phyloP scores from a whole-genome alignment of 2,113 vertebrate species.

The Pangasianodon gigas region DNA sequence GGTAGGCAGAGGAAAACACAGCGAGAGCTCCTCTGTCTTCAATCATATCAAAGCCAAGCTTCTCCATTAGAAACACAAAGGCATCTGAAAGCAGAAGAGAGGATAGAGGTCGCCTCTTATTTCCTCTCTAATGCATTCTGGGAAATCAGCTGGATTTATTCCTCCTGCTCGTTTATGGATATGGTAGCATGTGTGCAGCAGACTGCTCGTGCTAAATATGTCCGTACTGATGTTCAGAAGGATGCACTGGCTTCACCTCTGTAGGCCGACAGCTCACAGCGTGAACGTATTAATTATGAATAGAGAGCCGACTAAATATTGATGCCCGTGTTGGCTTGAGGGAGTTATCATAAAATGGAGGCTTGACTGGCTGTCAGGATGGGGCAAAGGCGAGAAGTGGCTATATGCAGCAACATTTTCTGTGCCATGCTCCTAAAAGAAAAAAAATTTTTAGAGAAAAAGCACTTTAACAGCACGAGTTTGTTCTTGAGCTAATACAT shows the following conservation, averaged over 20 bases:
- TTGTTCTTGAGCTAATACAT: neutral
- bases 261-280: slow-evolving; percentile 47
- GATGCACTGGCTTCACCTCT: slow-evolving; percentile 41
- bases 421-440: neutral
- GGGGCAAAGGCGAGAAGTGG: slow-evolving; percentile 31
- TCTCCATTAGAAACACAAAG: slow-evolving; percentile 60
- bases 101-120: slow-evolving; percentile 56
- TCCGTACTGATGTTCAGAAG: slow-evolving; percentile 40
- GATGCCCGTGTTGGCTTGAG: slow-evolving; percentile 46
- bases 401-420: slow-evolving; percentile 28
- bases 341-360: slow-evolving; percentile 43
- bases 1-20: slow-evolving; percentile 48
- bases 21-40: slow-evolving; percentile 59
- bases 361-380: slow-evolving; percentile 42
- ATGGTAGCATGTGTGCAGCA: slow-evolving; percentile 27
- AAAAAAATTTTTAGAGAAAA: neutral
- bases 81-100: slow-evolving; percentile 56
- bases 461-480: neutral
- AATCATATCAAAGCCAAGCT: slow-evolving; percentile 61
- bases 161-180: slow-evolving; percentile 39
- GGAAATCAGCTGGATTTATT: slow-evolving; percentile 56
- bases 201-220: slow-evolving; percentile 22
- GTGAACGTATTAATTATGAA: slow-evolving; percentile 59
- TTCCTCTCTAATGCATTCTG: slow-evolving; percentile 60
- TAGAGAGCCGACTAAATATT: slow-evolving; percentile 55